A percentile compares a stretch with the other conserved stretches of the same genome.
Conservation (phyloP, 2,797 vertebrate genomes). For the Graptemys geographica region DNA sequence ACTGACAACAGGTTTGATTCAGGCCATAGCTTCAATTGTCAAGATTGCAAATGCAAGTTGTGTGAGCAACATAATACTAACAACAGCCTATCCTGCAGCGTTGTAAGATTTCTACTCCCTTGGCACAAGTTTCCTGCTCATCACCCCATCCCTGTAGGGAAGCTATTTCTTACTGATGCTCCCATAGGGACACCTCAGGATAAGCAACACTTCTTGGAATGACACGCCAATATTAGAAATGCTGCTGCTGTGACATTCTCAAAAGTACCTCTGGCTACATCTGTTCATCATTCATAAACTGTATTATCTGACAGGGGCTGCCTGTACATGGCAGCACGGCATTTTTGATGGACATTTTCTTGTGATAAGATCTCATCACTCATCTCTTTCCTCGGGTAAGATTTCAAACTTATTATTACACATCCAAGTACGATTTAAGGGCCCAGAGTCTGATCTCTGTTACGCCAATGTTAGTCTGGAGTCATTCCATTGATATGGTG, state of each 20-base stretch:
- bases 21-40: background rate
- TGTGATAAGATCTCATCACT: background rate
- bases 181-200: background rate
- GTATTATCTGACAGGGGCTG: background rate
- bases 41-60: background rate
- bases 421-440: background rate
- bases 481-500: background rate
- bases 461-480: background rate
- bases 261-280: background rate
- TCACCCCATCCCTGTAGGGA: background rate
- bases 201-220: background rate
- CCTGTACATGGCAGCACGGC: background rate
- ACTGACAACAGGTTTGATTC: slow-evolving; percentile 20
- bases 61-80: background rate
- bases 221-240: background rate
- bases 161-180: background rate
- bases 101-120: background rate
- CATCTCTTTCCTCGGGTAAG: background rate
- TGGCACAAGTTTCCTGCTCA: background rate
- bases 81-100: background rate
- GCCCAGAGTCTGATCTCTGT: background rate
- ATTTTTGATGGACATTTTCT: background rate
- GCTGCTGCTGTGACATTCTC: background rate
- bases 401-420: background rate
- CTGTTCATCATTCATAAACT: background rate